phyloP scores from a whole-genome alignment of 2,888 invertebrate genomes.

The Taphrorychus bicolor region DNA sequence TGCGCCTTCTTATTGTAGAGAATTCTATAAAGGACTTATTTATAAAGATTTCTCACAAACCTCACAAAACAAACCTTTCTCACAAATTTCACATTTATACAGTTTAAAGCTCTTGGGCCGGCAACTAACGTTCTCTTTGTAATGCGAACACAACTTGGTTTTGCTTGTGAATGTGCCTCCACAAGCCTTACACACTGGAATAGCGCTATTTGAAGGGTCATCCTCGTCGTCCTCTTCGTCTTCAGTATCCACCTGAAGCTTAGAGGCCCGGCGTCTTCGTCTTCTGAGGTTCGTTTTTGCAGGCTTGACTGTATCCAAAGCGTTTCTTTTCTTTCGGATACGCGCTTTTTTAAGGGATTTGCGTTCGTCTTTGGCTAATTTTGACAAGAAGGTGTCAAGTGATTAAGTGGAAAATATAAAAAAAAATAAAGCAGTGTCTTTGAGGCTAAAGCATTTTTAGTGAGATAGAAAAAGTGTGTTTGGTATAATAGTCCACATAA shows the following conservation, averaged over 20 bases:
- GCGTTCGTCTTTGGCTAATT: slow-evolving; percentile 11
- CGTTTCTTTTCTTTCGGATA: slow-evolving; percentile 21
- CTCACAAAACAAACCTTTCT: slow-evolving; percentile 38
- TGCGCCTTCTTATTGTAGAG: slow-evolving; percentile 40
- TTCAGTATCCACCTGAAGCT: slow-evolving; percentile 1
- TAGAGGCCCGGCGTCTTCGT: slow-evolving; percentile 21
- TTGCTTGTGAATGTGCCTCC: slow-evolving; percentile 39
- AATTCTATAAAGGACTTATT: slow-evolving; percentile 20
- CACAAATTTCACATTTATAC: slow-evolving; percentile 43
- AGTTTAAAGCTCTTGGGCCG: slow-evolving; percentile 40
- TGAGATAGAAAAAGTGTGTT: no score
- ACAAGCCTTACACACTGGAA: slow-evolving; percentile 36
- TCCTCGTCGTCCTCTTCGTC: slow-evolving; percentile 23
- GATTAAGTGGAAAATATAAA: no score
- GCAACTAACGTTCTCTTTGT: slow-evolving; percentile 39
- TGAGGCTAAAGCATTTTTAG: no score
- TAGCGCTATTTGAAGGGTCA: slow-evolving; percentile 29
- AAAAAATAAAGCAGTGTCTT: no score
- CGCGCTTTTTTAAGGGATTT: slow-evolving; percentile 11
- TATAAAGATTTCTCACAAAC: not conserved
- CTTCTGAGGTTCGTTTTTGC: slow-evolving; percentile 1
- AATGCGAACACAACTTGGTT: slow-evolving; percentile 41
- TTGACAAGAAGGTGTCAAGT: not conserved
- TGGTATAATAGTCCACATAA: no score
- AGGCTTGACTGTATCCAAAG: slow-evolving; percentile 15